A percentile compares a stretch with the other conserved stretches of the same genome.
Evolutionary conservation across 2,888 invertebrate species (phyloP).

Genomic region (Harpalus rubripes): DNA sequence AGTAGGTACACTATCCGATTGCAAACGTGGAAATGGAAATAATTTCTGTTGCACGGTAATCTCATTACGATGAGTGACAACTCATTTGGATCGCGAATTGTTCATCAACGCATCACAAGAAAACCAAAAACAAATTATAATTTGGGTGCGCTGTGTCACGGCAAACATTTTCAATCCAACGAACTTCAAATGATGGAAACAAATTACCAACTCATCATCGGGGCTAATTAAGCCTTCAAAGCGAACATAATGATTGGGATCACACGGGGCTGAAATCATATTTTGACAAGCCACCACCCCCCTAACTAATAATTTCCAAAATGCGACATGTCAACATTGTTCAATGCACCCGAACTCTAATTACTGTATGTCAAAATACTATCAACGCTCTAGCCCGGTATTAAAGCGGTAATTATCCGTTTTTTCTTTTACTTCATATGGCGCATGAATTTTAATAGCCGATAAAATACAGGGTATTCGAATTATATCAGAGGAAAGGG

Average conservation of each 20-base stretch:
- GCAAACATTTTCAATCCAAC: conserved; percentile 51
- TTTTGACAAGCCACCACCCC: conserved; percentile 59
- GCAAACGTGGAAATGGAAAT: conserved; percentile 12
- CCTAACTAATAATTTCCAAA: conserved; percentile 64
- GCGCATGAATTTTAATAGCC: background rate
- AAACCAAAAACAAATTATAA: conserved; percentile 55
- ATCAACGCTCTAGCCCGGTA: conserved; percentile 1
- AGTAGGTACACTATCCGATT: background rate
- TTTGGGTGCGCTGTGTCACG: conserved; percentile 30
- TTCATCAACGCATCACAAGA: conserved; percentile 16
- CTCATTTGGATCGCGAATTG: conserved; percentile 37
- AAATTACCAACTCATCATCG: conserved; percentile 61
- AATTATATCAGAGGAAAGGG: background rate
- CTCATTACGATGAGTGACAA: conserved; percentile 11
- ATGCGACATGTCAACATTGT: conserved; percentile 61
- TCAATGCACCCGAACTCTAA: conserved; percentile 55
- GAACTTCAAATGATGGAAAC: conserved; percentile 57
- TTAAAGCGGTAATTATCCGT: conserved; percentile 40
- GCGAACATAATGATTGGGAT: conserved; percentile 53
- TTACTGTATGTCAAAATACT: conserved; percentile 58
- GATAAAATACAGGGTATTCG: background rate
- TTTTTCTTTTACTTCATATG: conserved; percentile 49
- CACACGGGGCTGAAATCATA: conserved; percentile 59
- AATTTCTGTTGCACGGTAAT: conserved; percentile 7
- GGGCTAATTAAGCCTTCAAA: conserved; percentile 61